Percentiles rank a stretch among this genome's conserved stretches.
Conservation (phyloP, 2,113 vertebrate species). For the Melanotaenia duboulayi region DNA sequence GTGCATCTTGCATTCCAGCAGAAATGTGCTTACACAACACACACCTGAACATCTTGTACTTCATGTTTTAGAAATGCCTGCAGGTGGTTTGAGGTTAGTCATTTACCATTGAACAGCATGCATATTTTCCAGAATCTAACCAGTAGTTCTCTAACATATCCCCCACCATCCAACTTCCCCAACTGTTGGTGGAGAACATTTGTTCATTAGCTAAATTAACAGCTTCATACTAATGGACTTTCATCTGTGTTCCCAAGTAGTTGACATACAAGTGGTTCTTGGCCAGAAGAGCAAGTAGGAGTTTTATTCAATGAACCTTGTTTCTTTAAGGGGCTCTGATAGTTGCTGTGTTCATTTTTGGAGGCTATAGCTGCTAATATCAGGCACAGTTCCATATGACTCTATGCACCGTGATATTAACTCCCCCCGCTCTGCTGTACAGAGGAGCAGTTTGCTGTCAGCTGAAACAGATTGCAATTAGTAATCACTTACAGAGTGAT, state of each 20-base stretch:
- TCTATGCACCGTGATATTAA: slow-evolving; percentile 25
- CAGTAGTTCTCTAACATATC: slow-evolving; percentile 8
- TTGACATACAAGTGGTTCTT: slow-evolving; percentile 39
- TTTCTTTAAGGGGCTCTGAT: slow-evolving; percentile 44
- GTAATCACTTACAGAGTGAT: slow-evolving; percentile 17
- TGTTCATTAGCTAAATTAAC: slow-evolving; percentile 44
- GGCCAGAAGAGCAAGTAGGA: slow-evolving; percentile 22
- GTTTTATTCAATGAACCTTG: slow-evolving; percentile 41
- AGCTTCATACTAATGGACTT: slow-evolving; percentile 35
- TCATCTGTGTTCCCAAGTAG: slow-evolving; percentile 25
- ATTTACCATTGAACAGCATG: slow-evolving; percentile 33
- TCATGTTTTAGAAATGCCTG: slow-evolving; percentile 31
- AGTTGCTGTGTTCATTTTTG: slow-evolving; percentile 28
- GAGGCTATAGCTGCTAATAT: slow-evolving; percentile 40
- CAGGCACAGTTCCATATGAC: slow-evolving; percentile 30
- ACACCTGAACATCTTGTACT: slow-evolving; percentile 6
- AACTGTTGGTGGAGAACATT: slow-evolving; percentile 20
- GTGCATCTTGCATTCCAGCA: background rate
- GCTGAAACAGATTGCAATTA: slow-evolving; percentile 16
- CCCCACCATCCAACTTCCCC: slow-evolving; percentile 23
- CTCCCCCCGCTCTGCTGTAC: background rate
- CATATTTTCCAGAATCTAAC: slow-evolving; percentile 22
- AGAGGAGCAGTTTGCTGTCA: slow-evolving; percentile 14
- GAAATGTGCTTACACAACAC: background rate
- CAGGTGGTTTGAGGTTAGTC: slow-evolving; percentile 22